Percentiles rank a stretch among this genome's conserved stretches.
Evolutionary conservation across 2,113 vertebrate species (phyloP).

Genomic region (Condylura cristata): DNA sequence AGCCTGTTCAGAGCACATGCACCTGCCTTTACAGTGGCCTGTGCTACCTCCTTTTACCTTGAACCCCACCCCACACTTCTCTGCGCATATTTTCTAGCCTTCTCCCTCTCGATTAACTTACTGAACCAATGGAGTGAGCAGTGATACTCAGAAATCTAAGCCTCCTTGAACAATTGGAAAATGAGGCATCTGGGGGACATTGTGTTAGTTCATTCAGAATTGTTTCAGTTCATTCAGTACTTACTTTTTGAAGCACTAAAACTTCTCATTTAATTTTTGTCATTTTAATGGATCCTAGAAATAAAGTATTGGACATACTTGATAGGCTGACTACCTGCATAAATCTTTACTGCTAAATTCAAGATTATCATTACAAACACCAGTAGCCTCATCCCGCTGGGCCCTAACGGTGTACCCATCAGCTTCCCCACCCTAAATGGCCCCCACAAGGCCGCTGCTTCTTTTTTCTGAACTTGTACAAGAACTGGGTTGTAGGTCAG

Average conservation of each 20-base stretch:
- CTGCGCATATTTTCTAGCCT: background rate
- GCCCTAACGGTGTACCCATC: too few species aligned
- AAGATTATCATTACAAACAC: background rate
- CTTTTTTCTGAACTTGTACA: too few species aligned
- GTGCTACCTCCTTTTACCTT: background rate
- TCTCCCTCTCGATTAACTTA: background rate
- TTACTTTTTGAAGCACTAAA: background rate
- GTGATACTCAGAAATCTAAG: background rate
- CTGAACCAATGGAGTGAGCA: background rate
- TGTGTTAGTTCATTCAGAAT: constrained; percentile 11
- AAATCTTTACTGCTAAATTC: background rate
- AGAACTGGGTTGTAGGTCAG: too few species aligned
- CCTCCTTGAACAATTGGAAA: background rate
- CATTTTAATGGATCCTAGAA: constrained; percentile 15
- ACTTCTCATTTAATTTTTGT: background rate
- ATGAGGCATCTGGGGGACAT: background rate
- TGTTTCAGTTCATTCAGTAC: background rate
- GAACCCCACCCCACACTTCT: background rate
- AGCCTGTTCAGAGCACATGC: background rate
- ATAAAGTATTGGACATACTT: background rate
- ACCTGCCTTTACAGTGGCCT: background rate
- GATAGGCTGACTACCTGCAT: too few species aligned
- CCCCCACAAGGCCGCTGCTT: too few species aligned
- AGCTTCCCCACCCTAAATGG: background rate
- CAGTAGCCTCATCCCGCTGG: background rate